phyloP scores from a whole-genome alignment of 2,888 invertebrate genomes.

The Autographa gamma region DNA sequence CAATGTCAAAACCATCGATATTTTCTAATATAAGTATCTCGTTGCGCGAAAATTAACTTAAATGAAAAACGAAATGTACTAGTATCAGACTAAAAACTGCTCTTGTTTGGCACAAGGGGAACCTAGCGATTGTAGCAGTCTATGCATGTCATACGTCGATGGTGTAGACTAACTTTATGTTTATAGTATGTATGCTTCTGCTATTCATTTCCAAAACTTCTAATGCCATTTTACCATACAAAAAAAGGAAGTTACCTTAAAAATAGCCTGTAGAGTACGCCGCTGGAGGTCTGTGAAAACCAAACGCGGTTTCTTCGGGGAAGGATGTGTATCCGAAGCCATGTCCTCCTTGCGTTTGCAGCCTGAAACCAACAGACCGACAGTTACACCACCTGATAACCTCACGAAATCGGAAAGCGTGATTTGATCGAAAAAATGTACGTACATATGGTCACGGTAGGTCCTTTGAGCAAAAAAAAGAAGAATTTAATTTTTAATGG shows the following conservation, averaged over 20 bases:
- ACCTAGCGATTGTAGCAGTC: too few relatives aligned
- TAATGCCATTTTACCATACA: not conserved
- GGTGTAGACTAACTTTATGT: too few relatives aligned
- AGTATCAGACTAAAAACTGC: too few relatives aligned
- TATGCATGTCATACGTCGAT: too few relatives aligned
- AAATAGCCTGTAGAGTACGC: constrained; percentile 99
- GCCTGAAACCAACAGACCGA: constrained; percentile 86
- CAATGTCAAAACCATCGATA: too few relatives aligned
- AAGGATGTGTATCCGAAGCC: constrained; percentile 94
- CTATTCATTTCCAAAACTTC: not conserved
- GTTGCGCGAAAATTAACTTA: too few relatives aligned
- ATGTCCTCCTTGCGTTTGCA: constrained; percentile 99
- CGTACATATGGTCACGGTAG: constrained; percentile 46
- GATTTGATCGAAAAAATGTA: constrained; percentile 35
- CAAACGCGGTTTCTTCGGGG: constrained; percentile 99
- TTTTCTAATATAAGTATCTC: too few relatives aligned
- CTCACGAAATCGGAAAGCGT: not conserved
- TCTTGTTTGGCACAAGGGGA: too few relatives aligned
- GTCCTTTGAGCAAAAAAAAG: constrained; percentile 50
- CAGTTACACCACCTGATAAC: constrained; percentile 18
- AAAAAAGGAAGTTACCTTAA: constrained; percentile 92
- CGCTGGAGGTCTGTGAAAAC: constrained; percentile 99
- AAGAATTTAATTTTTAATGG: constrained; percentile 25
- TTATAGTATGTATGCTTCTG: too few relatives aligned
- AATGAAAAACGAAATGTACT: too few relatives aligned